Evolutionary conservation across 2,113 vertebrate species (phyloP).

Genomic region (Alligator sinensis): DNA sequence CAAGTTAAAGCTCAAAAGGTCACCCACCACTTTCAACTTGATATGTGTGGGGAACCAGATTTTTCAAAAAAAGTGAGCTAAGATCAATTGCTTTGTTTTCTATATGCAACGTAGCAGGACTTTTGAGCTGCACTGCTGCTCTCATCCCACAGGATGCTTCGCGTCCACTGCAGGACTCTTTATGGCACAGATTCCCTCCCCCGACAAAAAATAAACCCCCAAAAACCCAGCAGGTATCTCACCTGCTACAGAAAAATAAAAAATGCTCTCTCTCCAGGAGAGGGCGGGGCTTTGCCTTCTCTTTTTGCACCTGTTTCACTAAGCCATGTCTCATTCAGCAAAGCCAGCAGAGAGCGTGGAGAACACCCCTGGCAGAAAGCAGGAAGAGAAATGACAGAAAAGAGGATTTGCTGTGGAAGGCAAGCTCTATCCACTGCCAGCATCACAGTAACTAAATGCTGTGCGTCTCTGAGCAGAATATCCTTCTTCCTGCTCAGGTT

Average conservation of each 20-base stretch:
- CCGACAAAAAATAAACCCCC: neutral
- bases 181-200: neutral
- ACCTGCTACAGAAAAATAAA: neutral
- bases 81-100: conserved; percentile 7
- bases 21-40: conserved; percentile 34
- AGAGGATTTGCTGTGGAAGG: conserved; percentile 5
- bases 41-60: conserved; percentile 36
- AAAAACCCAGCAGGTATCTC: conserved; percentile 1
- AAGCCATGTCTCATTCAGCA: conserved; percentile 26
- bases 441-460: conserved; percentile 36
- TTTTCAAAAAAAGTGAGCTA: conserved; percentile 10
- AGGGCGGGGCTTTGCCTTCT: neutral
- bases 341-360: conserved; percentile 56
- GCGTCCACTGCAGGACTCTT: neutral
- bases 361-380: conserved; percentile 13
- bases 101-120: neutral
- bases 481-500: neutral
- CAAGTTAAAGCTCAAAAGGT: neutral
- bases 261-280: neutral
- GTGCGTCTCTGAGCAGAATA: neutral
- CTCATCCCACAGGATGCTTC: neutral
- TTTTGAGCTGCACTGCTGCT: neutral
- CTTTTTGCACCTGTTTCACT: neutral
- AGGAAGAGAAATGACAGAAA: neutral
- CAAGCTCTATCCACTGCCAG: conserved; percentile 46